Percentiles rank a stretch among this genome's conserved stretches.
These are phyloP conservation scores for Mythimna loreyi DNA, from an alignment of 2,888 invertebrate species.

Conservation along the genomic window DNA sequence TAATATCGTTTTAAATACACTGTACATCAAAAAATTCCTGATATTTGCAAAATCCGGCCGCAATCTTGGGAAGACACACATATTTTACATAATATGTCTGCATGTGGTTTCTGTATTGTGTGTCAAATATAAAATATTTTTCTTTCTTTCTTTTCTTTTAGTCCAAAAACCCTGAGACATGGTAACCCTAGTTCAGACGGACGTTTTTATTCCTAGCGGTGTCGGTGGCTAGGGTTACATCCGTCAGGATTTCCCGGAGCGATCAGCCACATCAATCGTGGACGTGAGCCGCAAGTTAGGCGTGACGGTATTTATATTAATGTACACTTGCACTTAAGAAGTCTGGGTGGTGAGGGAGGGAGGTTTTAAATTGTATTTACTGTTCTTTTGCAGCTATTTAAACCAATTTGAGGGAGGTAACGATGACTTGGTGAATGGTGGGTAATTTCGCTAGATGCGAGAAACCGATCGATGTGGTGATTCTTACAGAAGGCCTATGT, in stretches of 20 bases:
- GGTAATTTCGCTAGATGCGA: neutral
- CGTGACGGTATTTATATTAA: conserved; percentile 62
- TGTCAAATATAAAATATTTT: no score
- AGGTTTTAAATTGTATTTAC: conserved; percentile 21
- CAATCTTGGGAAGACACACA: no score
- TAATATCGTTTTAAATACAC: no score
- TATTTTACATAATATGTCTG: no score
- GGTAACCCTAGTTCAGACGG: no score
- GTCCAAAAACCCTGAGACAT: no score
- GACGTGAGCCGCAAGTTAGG: conserved; percentile 52
- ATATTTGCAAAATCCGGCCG: no score
- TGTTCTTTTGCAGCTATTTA: conserved; percentile 5
- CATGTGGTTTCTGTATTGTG: no score
- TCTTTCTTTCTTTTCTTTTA: no score
- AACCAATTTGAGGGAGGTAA: neutral
- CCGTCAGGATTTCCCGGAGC: conserved; percentile 63
- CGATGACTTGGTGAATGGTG: neutral
- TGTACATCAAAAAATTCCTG: no score
- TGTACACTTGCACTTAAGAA: conserved; percentile 46
- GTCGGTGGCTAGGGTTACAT: conserved; percentile 66
- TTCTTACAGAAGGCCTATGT: neutral
- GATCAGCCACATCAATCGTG: conserved; percentile 64
- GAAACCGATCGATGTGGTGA: no score
- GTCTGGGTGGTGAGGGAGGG: neutral
- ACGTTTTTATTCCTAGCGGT: conserved; percentile 71